phyloP scores from a whole-genome alignment of 2,888 invertebrate genomes.

The Drosophila pegasa region DNA sequence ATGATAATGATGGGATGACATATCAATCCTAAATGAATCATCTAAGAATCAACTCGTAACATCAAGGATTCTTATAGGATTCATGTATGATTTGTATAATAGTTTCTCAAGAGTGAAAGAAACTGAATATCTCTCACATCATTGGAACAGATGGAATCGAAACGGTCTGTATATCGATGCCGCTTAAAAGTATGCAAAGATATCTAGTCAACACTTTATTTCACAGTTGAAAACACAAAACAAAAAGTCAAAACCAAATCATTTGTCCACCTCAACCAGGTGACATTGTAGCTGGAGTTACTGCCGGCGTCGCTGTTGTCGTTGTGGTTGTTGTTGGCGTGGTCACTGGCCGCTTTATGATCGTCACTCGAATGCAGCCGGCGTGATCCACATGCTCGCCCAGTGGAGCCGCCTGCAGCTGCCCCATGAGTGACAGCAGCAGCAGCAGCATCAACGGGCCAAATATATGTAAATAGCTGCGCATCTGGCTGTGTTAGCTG shows the following conservation, averaged over 20 bases:
- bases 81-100: too few species aligned
- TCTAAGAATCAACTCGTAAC: too few species aligned
- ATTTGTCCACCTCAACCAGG: slow-evolving; percentile 35
- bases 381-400: slow-evolving; percentile 63
- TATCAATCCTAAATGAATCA: too few species aligned
- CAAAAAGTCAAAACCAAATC: not conserved
- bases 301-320: slow-evolving; percentile 28
- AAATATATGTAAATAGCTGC: slow-evolving; percentile 3
- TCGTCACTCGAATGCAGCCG: slow-evolving; percentile 65
- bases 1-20: too few species aligned
- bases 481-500: slow-evolving; percentile 4
- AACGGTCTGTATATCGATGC: slow-evolving; percentile 25
- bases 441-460: slow-evolving; percentile 27
- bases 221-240: not conserved
- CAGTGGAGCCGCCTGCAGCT: slow-evolving; percentile 33
- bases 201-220: slow-evolving; percentile 3
- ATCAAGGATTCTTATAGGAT: too few species aligned
- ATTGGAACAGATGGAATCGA: not conserved
- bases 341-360: slow-evolving; percentile 46
- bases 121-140: too few species aligned
- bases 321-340: slow-evolving; percentile 43
- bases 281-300: slow-evolving; percentile 27
- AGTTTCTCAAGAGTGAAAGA: too few species aligned
- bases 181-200: slow-evolving; percentile 24
- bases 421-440: slow-evolving; percentile 7